Conservation (phyloP, 1,140 invertebrate species). For the Drosophila watanabei region DNA sequence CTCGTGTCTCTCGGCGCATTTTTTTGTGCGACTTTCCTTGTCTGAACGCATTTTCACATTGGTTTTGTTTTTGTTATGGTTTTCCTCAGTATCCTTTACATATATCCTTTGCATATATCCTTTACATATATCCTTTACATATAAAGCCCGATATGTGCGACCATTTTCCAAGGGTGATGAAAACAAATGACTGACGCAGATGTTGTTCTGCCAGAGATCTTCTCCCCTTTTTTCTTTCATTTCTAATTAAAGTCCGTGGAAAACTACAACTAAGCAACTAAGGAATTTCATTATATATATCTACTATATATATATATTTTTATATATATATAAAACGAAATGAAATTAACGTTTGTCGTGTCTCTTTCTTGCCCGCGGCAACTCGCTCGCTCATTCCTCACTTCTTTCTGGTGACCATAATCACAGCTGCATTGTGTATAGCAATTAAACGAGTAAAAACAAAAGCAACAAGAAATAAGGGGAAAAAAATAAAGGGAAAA, state of each 20-base stretch:
- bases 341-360: slow-evolving; percentile 55
- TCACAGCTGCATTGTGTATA: slow-evolving; percentile 68
- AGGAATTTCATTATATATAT: slow-evolving; percentile 49
- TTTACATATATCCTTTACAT: slow-evolving; percentile 23
- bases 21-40: slow-evolving; percentile 2
- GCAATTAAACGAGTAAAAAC: slow-evolving; percentile 44
- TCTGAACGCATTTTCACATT: neutral
- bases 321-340: slow-evolving; percentile 29
- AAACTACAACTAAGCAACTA: slow-evolving; percentile 3
- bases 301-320: slow-evolving; percentile 12
- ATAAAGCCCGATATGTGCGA: slow-evolving; percentile 27
- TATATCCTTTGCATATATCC: slow-evolving; percentile 24
- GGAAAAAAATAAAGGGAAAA: neutral
- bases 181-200: slow-evolving; percentile 49
- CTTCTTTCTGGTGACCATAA: slow-evolving; percentile 55
- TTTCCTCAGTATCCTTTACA: neutral
- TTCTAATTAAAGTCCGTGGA: slow-evolving; percentile 56
- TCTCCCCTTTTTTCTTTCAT: neutral
- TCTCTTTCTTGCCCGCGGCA: slow-evolving; percentile 7
- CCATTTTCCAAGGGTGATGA: slow-evolving; percentile 20
- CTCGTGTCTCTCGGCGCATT: slow-evolving; percentile 1
- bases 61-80: slow-evolving; percentile 1
- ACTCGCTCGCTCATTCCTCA: slow-evolving; percentile 13
- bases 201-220: slow-evolving; percentile 8
- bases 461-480: neutral